Evolutionary conservation across 2,113 vertebrate genomes (phyloP).

Genomic region (Copsychus sechellarum): DNA sequence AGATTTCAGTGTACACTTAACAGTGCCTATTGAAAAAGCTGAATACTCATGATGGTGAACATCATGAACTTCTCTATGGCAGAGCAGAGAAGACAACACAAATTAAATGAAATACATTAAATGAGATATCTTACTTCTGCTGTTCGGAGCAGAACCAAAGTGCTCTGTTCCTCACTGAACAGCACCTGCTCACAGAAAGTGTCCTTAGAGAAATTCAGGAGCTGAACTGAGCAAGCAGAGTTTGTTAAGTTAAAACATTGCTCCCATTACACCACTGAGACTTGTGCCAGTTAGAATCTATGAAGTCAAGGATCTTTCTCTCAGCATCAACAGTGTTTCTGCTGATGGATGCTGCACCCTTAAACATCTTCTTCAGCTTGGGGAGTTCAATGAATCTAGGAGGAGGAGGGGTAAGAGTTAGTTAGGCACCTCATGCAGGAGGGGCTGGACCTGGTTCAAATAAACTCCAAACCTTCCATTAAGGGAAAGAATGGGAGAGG

Average conservation of each 20-base stretch:
- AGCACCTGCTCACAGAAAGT: neutral
- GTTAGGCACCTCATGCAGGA: neutral
- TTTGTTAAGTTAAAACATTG: neutral
- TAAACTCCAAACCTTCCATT: neutral
- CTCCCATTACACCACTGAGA: neutral
- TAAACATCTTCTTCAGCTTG: neutral
- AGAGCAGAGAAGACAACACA: neutral
- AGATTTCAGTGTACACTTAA: neutral
- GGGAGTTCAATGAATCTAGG: neutral
- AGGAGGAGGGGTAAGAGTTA: neutral
- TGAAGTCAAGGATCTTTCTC: neutral
- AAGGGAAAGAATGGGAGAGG: neutral
- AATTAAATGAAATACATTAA: neutral
- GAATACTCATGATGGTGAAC: neutral
- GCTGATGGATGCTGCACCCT: neutral
- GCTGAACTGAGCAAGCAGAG: neutral
- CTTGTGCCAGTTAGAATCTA: neutral
- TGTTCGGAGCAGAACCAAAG: neutral
- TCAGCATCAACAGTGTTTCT: neutral
- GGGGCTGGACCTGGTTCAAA: neutral
- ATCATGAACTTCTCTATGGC: neutral
- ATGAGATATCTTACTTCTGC: neutral
- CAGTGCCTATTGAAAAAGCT: neutral
- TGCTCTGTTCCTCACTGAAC: neutral
- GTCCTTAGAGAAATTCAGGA: neutral